phyloP scores from a whole-genome alignment of 2,797 vertebrate species.

The Brachyrhaphis roseni region DNA sequence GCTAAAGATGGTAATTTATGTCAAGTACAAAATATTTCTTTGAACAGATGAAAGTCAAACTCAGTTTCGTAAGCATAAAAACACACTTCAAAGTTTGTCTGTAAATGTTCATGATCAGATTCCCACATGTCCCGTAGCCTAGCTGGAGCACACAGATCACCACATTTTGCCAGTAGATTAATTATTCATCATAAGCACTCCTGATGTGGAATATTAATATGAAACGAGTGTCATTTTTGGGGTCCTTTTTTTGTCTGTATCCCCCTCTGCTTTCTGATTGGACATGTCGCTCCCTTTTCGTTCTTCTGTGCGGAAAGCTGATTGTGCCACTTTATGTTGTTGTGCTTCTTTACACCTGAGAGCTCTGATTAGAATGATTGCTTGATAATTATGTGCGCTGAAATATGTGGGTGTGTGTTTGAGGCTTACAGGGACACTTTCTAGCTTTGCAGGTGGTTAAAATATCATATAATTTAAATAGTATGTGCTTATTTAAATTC shows the following conservation, averaged over 20 bases:
- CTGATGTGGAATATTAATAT: constrained; percentile 77
- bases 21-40: constrained; percentile 20
- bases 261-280: constrained; percentile 33
- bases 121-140: constrained; percentile 46
- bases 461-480: not conserved
- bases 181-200: constrained; percentile 74
- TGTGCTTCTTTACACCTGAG: constrained; percentile 12
- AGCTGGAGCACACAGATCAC: constrained; percentile 53
- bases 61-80: constrained; percentile 11
- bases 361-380: constrained; percentile 39
- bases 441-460: constrained; percentile 18
- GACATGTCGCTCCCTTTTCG: constrained; percentile 22
- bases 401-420: constrained; percentile 10
- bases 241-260: constrained; percentile 20
- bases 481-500: constrained; percentile 26
- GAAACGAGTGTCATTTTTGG: constrained; percentile 58
- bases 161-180: constrained; percentile 65
- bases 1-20: constrained; percentile 49
- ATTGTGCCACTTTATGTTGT: constrained; percentile 16
- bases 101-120: constrained; percentile 16
- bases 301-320: constrained; percentile 15
- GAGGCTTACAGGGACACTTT: constrained; percentile 2
- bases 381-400: constrained; percentile 29
- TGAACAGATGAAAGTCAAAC: constrained; percentile 8
- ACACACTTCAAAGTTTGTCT: constrained; percentile 7